Conservation (phyloP, 2,888 invertebrate species). For the Ennomos erosarius region DNA sequence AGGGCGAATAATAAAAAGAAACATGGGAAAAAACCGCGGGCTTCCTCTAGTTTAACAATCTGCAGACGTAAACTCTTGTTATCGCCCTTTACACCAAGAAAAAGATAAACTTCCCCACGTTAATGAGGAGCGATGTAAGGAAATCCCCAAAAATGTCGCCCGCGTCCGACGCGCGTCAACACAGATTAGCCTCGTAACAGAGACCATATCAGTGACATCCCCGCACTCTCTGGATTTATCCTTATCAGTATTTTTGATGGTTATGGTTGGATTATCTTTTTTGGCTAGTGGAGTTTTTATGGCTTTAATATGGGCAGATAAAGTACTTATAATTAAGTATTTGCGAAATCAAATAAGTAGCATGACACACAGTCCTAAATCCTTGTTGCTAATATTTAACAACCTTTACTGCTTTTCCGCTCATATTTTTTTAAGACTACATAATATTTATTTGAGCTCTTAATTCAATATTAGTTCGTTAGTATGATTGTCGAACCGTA, state of each 20-base stretch:
- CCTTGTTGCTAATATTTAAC: too few relatives aligned
- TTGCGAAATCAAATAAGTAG: too few relatives aligned
- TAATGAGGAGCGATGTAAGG: slow-evolving; percentile 55
- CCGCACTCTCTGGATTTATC: slow-evolving; percentile 24
- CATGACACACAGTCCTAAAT: too few relatives aligned
- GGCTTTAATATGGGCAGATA: neutral
- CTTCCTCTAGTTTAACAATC: too few relatives aligned
- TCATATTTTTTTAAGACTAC: too few relatives aligned
- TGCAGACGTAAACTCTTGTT: too few relatives aligned
- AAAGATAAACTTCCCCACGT: slow-evolving; percentile 17
- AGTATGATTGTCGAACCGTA: slow-evolving; percentile 12
- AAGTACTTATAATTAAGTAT: neutral
- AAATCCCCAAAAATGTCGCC: slow-evolving; percentile 59
- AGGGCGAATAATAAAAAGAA: too few relatives aligned
- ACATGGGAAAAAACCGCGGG: too few relatives aligned
- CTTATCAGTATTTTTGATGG: slow-evolving; percentile 24
- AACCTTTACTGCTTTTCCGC: too few relatives aligned
- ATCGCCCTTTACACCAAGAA: slow-evolving; percentile 10
- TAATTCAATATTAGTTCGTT: slow-evolving; percentile 13
- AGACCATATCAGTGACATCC: slow-evolving; percentile 24
- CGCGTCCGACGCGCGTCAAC: slow-evolving; percentile 56
- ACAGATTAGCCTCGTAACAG: slow-evolving; percentile 52
- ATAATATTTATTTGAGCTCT: too few relatives aligned
- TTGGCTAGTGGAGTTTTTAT: neutral
- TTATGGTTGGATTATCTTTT: slow-evolving; percentile 20